Evolutionary conservation across 2,113 vertebrate genomes (phyloP), one percentile per base, ranked within the genome.

Genomic region (Chlorodrepanis virens): DNA sequence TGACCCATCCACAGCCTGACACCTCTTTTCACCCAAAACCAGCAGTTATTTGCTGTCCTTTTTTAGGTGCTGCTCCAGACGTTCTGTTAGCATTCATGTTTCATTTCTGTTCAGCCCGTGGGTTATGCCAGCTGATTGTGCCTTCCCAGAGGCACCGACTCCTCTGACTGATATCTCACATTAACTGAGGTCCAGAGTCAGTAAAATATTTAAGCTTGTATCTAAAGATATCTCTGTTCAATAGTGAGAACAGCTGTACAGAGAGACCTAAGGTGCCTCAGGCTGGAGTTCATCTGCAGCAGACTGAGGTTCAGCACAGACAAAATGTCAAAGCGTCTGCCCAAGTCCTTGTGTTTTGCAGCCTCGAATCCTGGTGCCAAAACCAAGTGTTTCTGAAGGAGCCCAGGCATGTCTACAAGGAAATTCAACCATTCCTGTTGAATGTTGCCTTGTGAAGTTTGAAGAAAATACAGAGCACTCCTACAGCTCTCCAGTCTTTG

Each of bases 161-260:
- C 28, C 29, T 37, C 15, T 70, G 75, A 64, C 25, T 53, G 56
- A 70, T 70, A 45, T 57, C 79, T 80, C 78, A 40, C n/a, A 68
- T 56, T 86, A 64, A 23, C 35, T 54, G 72, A 63, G 27, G 47
- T 42, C 29, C 64, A 40, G 42, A 76, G 37, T 31, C 63, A 83
- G 57, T 72, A 65, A 88, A 93, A 80, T 86, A 77, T 64, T 90
- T 76, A 64, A 68, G 23, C n/a, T 83, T 65, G 6, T 60, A 14
- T 33, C 76, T 84, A 69, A 93, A 89, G 81, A 40, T 61, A 65
- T 16, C 53, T 69, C 63, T 65, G 17, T 49, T 35, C 27, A 76
- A 12, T n/a, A 44, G 8, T 23, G 65, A 72, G 83, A 88, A 35
- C 0, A 3, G 16, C 18, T 53, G 15, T 13, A 23, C 56, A 71